phyloP scores from a whole-genome alignment of 1,140 invertebrate species.

The Zaprionus gabonicus region DNA sequence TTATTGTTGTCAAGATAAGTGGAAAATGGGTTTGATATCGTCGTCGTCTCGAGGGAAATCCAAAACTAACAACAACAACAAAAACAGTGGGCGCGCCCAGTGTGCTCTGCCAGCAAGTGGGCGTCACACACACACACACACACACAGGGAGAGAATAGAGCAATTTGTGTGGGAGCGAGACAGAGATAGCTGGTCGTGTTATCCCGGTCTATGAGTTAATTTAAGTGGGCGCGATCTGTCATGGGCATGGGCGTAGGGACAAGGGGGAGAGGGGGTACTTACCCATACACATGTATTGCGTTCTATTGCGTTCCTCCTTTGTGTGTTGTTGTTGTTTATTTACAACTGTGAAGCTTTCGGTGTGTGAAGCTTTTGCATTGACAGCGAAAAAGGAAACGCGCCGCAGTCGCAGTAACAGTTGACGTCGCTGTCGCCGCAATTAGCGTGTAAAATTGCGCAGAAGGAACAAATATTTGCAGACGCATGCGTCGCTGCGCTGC shows the following conservation, averaged over 20 bases:
- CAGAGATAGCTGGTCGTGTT: constrained; percentile 15
- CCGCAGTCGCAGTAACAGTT: not conserved
- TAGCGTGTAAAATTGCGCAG: constrained; percentile 41
- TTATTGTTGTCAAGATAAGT: constrained; percentile 66
- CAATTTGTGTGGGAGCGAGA: constrained; percentile 58
- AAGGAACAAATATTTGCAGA: constrained; percentile 73
- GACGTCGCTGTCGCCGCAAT: constrained; percentile 13
- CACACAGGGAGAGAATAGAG: constrained; percentile 60
- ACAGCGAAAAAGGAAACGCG: constrained; percentile 3
- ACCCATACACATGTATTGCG: not conserved
- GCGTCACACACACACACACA: constrained; percentile 35
- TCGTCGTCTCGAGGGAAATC: constrained; percentile 27
- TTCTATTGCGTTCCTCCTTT: not conserved
- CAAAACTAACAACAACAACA: constrained; percentile 55
- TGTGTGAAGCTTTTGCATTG: constrained; percentile 6
- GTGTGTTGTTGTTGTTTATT: not conserved
- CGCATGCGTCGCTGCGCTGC: constrained; percentile 57
- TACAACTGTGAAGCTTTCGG: constrained; percentile 6
- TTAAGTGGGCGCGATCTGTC: constrained; percentile 55
- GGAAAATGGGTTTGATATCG: constrained; percentile 49
- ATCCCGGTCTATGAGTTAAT: constrained; percentile 68
- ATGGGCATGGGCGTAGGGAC: not conserved
- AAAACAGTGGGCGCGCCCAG: constrained; percentile 63
- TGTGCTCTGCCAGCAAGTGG: constrained; percentile 63
- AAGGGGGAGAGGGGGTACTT: constrained; percentile 14